phyloP scores from a whole-genome alignment of 2,888 invertebrate species.

The Yponomeuta evonymella region DNA sequence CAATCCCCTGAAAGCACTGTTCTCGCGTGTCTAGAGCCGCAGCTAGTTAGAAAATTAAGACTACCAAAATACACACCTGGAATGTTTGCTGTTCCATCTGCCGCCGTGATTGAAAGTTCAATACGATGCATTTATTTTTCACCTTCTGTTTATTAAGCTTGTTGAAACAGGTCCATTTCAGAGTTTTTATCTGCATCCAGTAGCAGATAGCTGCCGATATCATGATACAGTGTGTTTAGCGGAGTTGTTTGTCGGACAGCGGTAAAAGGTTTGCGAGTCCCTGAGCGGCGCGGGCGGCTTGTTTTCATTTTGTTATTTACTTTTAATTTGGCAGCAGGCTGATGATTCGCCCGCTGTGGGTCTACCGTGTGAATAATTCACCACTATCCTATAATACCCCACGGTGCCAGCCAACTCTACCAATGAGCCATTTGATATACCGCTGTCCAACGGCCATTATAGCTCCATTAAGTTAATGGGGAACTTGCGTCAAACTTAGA shows the following conservation, averaged over 20 bases:
- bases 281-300: slow-evolving; percentile 61
- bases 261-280: slow-evolving; percentile 75
- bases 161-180: slow-evolving; percentile 39
- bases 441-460: neutral
- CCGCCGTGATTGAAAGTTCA: neutral
- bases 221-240: slow-evolving; percentile 71
- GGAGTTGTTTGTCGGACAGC: slow-evolving; percentile 67
- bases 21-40: neutral
- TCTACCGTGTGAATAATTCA: slow-evolving; percentile 66
- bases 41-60: neutral
- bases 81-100: neutral
- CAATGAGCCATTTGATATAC: neutral
- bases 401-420: neutral
- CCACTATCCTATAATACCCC: neutral
- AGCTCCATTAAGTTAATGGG: neutral
- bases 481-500: too few species aligned
- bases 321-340: slow-evolving; percentile 76
- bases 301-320: slow-evolving; percentile 77
- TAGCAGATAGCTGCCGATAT: slow-evolving; percentile 63
- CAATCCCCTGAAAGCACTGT: neutral
- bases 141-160: slow-evolving; percentile 15
- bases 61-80: slow-evolving; percentile 2
- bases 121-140: slow-evolving; percentile 9
- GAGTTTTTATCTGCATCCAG: slow-evolving; percentile 56
- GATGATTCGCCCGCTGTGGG: slow-evolving; percentile 59